These are phyloP conservation scores for Drosophila monieri DNA, from an alignment of 2,888 invertebrate species.

Conservation along the genomic window DNA sequence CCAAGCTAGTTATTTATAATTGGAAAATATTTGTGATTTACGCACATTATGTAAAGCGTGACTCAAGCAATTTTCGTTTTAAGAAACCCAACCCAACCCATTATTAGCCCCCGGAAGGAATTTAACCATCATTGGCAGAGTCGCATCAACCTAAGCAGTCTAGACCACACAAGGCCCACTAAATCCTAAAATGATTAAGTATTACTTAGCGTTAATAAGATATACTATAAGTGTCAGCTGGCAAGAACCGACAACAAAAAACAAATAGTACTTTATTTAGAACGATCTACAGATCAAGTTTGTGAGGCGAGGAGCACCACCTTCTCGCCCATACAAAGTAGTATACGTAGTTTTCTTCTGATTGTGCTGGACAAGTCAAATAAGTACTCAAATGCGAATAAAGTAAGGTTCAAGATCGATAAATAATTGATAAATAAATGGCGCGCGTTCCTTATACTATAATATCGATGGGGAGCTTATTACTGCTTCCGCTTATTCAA, in stretches of 20 bases:
- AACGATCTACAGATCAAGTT: constrained; percentile 32
- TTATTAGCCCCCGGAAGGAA: constrained; percentile 33
- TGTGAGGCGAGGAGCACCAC: constrained; percentile 14
- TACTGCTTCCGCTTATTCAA: constrained; percentile 43
- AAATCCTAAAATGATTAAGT: constrained; percentile 76
- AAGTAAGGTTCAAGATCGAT: constrained; percentile 42
- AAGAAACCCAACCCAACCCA: too few relatives aligned
- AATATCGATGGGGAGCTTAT: constrained; percentile 32
- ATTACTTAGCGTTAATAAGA: constrained; percentile 75
- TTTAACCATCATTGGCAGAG: constrained; percentile 48
- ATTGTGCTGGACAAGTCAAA: constrained; percentile 44
- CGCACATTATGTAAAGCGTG: constrained; percentile 33
- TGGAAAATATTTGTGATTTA: constrained; percentile 47
- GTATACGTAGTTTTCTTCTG: constrained; percentile 56
- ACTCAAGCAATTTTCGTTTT: constrained; percentile 44
- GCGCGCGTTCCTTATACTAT: constrained; percentile 61
- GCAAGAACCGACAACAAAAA: constrained; percentile 27
- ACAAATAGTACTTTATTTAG: constrained; percentile 36
- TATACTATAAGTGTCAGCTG: constrained; percentile 59
- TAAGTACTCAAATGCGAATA: constrained; percentile 43
- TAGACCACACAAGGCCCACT: constrained; percentile 41
- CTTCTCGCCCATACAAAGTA: constrained; percentile 60
- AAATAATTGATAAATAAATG: constrained; percentile 34
- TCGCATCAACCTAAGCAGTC: constrained; percentile 49
- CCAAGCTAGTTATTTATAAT: constrained; percentile 56